Evolutionary conservation across 2,113 vertebrate genomes (phyloP).

Genomic region (Anarhynchus alexandrinus): DNA sequence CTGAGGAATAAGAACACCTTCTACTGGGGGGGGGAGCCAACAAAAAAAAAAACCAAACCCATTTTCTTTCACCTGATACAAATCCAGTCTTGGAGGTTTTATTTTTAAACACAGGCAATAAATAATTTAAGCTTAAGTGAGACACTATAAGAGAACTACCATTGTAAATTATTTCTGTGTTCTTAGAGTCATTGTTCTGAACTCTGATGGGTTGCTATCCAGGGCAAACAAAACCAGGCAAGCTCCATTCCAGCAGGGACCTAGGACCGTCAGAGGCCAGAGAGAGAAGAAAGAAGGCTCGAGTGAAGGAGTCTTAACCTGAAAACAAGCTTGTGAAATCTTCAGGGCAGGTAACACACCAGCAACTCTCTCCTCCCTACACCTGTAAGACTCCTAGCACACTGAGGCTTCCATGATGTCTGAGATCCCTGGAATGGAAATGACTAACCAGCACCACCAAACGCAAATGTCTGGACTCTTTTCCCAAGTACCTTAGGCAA

Average conservation of each 20-base stretch:
- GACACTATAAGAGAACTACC: neutral
- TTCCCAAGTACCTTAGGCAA: neutral
- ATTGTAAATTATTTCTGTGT: neutral
- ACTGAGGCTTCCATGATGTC: neutral
- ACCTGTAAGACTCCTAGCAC: neutral
- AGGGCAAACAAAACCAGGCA: neutral
- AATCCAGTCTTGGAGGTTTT: neutral
- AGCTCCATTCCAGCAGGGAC: neutral
- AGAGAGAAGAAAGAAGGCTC: neutral
- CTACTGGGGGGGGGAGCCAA: neutral
- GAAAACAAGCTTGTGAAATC: slow-evolving; percentile 4
- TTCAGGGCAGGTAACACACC: neutral
- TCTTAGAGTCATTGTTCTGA: neutral
- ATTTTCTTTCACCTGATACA: neutral
- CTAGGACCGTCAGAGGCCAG: neutral
- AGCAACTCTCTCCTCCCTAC: neutral
- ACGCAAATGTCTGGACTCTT: neutral
- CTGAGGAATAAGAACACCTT: neutral
- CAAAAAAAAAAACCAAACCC: neutral
- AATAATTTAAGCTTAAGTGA: slow-evolving; percentile 35
- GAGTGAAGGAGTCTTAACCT: neutral
- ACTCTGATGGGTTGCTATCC: neutral
- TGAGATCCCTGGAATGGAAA: neutral
- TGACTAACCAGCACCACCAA: neutral
- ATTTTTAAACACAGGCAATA: slow-evolving; percentile 27